phyloP scores from a whole-genome alignment of 2,113 vertebrate species.

The Panthera uncia region DNA sequence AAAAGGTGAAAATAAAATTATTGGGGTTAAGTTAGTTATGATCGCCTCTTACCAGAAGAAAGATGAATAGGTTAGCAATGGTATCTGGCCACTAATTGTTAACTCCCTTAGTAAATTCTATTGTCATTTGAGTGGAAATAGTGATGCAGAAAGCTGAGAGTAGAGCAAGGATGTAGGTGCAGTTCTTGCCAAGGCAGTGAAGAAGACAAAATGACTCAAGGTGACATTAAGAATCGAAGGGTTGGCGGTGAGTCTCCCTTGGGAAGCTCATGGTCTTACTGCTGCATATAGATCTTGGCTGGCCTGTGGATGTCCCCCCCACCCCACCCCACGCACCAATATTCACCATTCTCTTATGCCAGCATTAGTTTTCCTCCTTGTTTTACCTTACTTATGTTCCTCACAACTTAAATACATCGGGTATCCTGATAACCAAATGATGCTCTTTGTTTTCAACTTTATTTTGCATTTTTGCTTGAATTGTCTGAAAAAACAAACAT shows the following conservation, averaged over 20 bases:
- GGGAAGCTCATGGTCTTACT: background rate
- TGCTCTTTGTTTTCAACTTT: background rate
- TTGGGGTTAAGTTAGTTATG: constrained; percentile 22
- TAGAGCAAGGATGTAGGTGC: background rate
- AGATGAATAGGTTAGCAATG: constrained; percentile 21
- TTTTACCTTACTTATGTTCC: background rate
- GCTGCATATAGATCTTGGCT: background rate
- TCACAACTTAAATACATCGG: background rate
- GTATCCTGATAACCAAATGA: background rate
- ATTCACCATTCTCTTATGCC: background rate
- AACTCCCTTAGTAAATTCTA: background rate
- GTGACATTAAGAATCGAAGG: background rate
- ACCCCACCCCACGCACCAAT: fast-evolving
- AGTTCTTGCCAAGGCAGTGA: background rate
- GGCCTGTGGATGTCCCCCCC: fast-evolving
- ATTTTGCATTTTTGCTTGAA: constrained; percentile 25
- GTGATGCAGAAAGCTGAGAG: background rate
- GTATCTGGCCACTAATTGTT: background rate
- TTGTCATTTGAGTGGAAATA: constrained; percentile 1
- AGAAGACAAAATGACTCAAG: background rate
- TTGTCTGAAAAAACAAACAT: background rate
- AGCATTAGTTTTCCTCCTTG: background rate
- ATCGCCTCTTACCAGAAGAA: background rate
- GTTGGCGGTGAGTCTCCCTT: background rate
- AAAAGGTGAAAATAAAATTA: constrained; percentile 25